Evolutionary conservation across 1,140 invertebrate species (phyloP).

Genomic region (Magallana gigas): DNA sequence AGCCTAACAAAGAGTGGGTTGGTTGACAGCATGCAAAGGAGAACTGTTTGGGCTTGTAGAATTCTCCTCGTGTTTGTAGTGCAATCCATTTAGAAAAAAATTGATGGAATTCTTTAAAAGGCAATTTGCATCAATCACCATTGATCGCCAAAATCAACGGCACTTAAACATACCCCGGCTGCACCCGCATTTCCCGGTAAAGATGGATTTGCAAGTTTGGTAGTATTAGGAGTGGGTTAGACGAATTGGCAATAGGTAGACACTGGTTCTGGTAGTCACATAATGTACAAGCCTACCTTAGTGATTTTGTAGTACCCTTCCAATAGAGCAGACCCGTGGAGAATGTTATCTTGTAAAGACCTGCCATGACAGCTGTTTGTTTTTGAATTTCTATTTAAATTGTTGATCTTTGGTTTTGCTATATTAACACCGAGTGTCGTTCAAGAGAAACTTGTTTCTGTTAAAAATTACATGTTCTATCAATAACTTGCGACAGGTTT

Average conservation of each 20-base stretch:
- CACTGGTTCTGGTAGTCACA: too few species aligned
- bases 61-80: slow-evolving; percentile 17
- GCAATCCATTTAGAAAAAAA: background rate
- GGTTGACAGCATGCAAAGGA: slow-evolving; percentile 25
- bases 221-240: background rate
- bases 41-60: slow-evolving; percentile 26
- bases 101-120: background rate
- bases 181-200: background rate
- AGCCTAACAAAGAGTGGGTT: slow-evolving; percentile 8
- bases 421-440: background rate
- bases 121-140: background rate
- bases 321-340: too few species aligned
- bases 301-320: too few species aligned
- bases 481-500: too few species aligned
- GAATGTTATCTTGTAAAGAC: too few species aligned
- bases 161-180: background rate
- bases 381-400: background rate
- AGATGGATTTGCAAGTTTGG: background rate
- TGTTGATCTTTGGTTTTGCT: slow-evolving; percentile 12
- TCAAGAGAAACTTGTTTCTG: too few species aligned
- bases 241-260: background rate
- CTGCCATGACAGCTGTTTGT: too few species aligned
- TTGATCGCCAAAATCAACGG: background rate
- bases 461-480: too few species aligned
- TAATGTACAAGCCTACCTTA: too few species aligned